Percentiles rank a stretch among this genome's conserved stretches.
phyloP scores from a whole-genome alignment of 2,113 vertebrate genomes.

The Anguilla japonica region DNA sequence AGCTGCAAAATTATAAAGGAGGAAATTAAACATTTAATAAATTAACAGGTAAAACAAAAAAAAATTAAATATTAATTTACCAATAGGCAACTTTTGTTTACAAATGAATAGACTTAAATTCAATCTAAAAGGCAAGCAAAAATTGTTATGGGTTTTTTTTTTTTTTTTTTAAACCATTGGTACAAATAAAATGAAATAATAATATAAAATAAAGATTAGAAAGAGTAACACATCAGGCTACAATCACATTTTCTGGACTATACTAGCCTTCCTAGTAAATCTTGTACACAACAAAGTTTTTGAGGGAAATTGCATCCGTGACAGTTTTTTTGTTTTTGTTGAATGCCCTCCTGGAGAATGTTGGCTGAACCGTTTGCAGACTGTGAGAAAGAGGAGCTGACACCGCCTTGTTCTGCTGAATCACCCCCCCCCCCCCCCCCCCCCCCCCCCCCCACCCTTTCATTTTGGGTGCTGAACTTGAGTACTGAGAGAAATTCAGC shows the following conservation, averaged over 20 bases:
- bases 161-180: slow-evolving; percentile 42
- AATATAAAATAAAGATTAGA: neutral
- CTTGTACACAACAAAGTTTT: slow-evolving; percentile 41
- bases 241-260: slow-evolving; percentile 65
- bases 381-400: slow-evolving; percentile 30
- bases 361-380: slow-evolving; percentile 6
- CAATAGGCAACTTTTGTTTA: slow-evolving; percentile 60
- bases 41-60: slow-evolving; percentile 60
- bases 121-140: slow-evolving; percentile 55
- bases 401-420: slow-evolving; percentile 60
- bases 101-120: slow-evolving; percentile 49
- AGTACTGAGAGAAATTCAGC: neutral
- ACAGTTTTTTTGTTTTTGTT: neutral
- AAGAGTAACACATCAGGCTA: slow-evolving; percentile 17
- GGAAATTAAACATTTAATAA: slow-evolving; percentile 70
- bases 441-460: slow-evolving; percentile 32
- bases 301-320: slow-evolving; percentile 26
- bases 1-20: slow-evolving; percentile 41
- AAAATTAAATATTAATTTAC: slow-evolving; percentile 71
- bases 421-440: slow-evolving; percentile 20
- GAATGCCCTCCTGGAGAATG: neutral
- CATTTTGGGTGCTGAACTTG: slow-evolving; percentile 48
- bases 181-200: slow-evolving; percentile 41
- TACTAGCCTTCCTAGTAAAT: slow-evolving; percentile 49
- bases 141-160: slow-evolving; percentile 53